Evolutionary conservation across 2,113 vertebrate species (phyloP).

Genomic region (Epinephelus fuscoguttatus): DNA sequence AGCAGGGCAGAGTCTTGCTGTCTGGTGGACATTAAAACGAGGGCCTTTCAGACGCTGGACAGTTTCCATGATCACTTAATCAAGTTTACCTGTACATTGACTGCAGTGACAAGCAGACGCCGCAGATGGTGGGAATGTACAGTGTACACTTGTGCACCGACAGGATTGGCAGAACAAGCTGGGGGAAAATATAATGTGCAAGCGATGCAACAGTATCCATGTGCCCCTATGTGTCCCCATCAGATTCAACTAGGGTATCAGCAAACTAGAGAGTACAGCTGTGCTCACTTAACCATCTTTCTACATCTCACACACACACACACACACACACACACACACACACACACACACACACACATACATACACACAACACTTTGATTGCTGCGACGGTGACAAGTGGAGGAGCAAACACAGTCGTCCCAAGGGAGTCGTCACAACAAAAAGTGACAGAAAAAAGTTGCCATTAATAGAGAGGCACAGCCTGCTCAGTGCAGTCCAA

Average conservation of each 20-base stretch:
- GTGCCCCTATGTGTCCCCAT: conserved; percentile 19
- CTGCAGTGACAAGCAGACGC: conserved; percentile 1
- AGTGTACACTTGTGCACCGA: background rate
- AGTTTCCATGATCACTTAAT: conserved; percentile 6
- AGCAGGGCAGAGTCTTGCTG: background rate
- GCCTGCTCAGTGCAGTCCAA: background rate
- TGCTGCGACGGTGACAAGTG: conserved; percentile 32
- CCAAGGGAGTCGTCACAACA: conserved; percentile 9
- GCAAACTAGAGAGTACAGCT: conserved; percentile 36
- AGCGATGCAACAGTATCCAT: conserved; percentile 12
- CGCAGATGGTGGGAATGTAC: background rate
- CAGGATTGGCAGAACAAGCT: background rate
- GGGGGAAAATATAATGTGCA: background rate
- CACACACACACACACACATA: conserved; percentile 4
- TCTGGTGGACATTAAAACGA: background rate
- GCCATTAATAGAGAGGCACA: conserved; percentile 41
- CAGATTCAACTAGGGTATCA: conserved; percentile 26
- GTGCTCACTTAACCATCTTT: conserved; percentile 40
- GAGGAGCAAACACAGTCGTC: conserved; percentile 12
- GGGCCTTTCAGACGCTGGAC: background rate
- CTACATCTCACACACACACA: conserved; percentile 14
- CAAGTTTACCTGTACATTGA: conserved; percentile 8
- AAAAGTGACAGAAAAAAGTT: conserved; percentile 47
- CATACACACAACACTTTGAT: conserved; percentile 25
- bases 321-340: conserved; percentile 12